These are phyloP conservation scores for Cryptoblepharus egeriae DNA, from an alignment of 2,797 vertebrate genomes.

Conservation along the genomic window DNA sequence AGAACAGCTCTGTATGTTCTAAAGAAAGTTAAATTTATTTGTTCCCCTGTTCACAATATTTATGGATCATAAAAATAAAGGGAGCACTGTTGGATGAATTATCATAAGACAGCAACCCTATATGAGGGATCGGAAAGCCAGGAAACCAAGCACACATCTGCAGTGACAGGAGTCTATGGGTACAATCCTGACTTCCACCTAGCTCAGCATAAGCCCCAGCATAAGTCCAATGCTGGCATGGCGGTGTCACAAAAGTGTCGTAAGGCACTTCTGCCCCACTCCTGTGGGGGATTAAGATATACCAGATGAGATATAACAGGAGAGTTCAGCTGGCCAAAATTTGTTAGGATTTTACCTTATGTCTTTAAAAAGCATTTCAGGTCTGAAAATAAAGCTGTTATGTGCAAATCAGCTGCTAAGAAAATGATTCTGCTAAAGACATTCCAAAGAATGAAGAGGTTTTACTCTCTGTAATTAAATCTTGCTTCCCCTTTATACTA, in stretches of 20 bases:
- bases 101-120: conserved; percentile 26
- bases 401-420: conserved; percentile 62
- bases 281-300: too few species aligned
- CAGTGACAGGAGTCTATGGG: conserved; percentile 49
- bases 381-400: conserved; percentile 59
- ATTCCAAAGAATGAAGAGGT: conserved; percentile 66
- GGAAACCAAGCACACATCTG: conserved; percentile 35
- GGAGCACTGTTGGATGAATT: conserved; percentile 37
- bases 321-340: too few species aligned
- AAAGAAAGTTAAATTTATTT: too few species aligned
- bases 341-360: too few species aligned
- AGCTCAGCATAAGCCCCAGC: too few species aligned
- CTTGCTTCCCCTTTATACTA: conserved; percentile 31
- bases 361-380: conserved; percentile 33
- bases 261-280: too few species aligned
- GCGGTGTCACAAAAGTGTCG: too few species aligned
- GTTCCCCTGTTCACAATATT: too few species aligned
- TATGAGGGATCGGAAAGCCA: conserved; percentile 47
- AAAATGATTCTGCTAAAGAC: conserved; percentile 66
- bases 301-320: too few species aligned
- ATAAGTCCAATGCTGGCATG: too few species aligned
- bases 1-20: too few species aligned
- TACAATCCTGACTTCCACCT: too few species aligned
- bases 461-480: conserved; percentile 72
- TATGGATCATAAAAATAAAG: not conserved